Percentiles rank a stretch among this genome's conserved stretches.
These are phyloP conservation scores for Stegodyphus dumicola DNA, from an alignment of 1,140 invertebrate species.

Conservation along the genomic window DNA sequence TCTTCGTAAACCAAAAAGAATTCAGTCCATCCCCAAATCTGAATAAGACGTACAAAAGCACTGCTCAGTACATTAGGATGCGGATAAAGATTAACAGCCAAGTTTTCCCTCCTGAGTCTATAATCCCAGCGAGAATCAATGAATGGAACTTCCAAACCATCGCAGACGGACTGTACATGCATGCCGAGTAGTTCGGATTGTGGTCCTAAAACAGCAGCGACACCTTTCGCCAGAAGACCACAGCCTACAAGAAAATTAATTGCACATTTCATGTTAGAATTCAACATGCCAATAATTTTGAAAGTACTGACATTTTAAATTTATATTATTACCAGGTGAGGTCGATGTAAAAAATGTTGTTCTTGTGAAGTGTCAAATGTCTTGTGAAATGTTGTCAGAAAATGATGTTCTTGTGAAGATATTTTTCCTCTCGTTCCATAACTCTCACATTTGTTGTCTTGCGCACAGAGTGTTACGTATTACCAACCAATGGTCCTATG, in stretches of 20 bases:
- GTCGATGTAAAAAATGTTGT: too few species aligned
- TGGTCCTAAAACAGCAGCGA: constrained; percentile 94
- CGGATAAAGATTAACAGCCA: constrained; percentile 92
- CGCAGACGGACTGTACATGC: constrained; percentile 95
- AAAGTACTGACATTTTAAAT: too few species aligned
- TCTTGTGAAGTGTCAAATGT: too few species aligned
- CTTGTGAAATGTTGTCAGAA: too few species aligned
- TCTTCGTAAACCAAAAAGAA: constrained; percentile 97
- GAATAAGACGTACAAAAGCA: constrained; percentile 88
- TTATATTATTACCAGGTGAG: too few species aligned
- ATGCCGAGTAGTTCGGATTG: constrained; percentile 88
- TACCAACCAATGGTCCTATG: too few species aligned
- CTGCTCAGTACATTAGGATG: constrained; percentile 84
- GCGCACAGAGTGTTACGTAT: too few species aligned
- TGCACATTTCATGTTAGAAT: background rate
- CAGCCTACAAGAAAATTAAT: constrained; percentile 80
- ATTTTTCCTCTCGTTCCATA: too few species aligned
- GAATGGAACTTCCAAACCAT: constrained; percentile 95
- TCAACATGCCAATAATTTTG: background rate
- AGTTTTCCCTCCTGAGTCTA: constrained; percentile 82
- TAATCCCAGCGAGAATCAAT: constrained; percentile 94
- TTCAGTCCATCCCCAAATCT: constrained; percentile 88
- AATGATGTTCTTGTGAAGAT: too few species aligned
- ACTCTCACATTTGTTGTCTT: too few species aligned
- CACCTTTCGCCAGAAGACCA: constrained; percentile 83